Conservation (phyloP, 1,140 invertebrate genomes). For the Drosophila gunungcola region DNA sequence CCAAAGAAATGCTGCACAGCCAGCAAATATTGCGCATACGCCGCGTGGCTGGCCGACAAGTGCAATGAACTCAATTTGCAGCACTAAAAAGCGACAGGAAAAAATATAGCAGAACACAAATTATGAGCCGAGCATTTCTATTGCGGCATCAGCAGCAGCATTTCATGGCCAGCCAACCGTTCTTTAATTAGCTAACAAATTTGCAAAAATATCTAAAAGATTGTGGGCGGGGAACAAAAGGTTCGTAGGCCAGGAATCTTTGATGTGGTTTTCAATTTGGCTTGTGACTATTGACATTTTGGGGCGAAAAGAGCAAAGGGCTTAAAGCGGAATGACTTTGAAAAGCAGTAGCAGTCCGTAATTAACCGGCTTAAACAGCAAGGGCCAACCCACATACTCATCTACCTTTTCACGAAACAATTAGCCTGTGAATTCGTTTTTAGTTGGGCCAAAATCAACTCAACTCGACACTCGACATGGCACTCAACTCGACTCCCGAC, state of each 20-base stretch:
- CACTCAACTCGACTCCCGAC: constrained; percentile 47
- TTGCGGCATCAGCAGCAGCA: constrained; percentile 43
- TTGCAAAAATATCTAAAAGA: constrained; percentile 29
- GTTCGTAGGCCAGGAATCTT: constrained; percentile 17
- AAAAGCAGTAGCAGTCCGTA: constrained; percentile 26
- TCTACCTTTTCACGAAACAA: constrained; percentile 36
- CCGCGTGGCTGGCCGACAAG: constrained; percentile 66
- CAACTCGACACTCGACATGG: constrained; percentile 37
- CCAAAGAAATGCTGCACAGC: constrained; percentile 81
- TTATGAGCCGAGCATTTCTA: constrained; percentile 68
- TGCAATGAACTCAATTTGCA: constrained; percentile 77
- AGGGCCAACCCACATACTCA: neutral
- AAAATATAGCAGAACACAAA: constrained; percentile 33
- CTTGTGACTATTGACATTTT: constrained; percentile 36
- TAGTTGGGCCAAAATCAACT: constrained; percentile 26
- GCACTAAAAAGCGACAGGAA: constrained; percentile 18
- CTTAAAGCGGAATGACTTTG: constrained; percentile 38
- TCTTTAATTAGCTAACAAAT: constrained; percentile 68
- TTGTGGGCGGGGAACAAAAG: constrained; percentile 1
- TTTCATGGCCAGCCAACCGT: constrained; percentile 63
- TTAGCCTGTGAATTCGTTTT: constrained; percentile 27
- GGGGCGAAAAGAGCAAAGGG: constrained; percentile 14
- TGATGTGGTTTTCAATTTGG: constrained; percentile 44
- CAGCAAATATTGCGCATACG: constrained; percentile 82
- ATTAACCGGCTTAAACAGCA: constrained; percentile 59